A percentile compares a stretch with the other conserved stretches of the same genome.
phyloP scores from a whole-genome alignment of 2,797 vertebrate species.

The Channallabes apus region DNA sequence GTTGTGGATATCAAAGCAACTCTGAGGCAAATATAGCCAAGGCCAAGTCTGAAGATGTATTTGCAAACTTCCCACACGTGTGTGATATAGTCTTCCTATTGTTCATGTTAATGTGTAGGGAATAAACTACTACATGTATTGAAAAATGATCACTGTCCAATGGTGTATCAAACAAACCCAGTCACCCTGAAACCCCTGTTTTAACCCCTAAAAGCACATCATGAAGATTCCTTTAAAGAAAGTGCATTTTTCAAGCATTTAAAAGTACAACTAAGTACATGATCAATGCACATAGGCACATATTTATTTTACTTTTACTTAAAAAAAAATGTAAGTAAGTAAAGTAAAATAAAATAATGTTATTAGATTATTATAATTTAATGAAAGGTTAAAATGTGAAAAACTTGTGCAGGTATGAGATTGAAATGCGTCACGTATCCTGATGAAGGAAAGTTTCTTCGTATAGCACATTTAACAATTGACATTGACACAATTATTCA shows the following conservation, averaged over 20 bases:
- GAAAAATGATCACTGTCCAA: not conserved
- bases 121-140: not conserved
- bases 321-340: too few relatives aligned
- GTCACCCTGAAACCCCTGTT: not conserved
- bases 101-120: not conserved
- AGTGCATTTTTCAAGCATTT: not conserved
- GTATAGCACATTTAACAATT: too few relatives aligned
- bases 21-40: not conserved
- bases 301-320: too few relatives aligned
- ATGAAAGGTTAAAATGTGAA: too few relatives aligned
- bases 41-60: not conserved
- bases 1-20: not conserved
- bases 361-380: too few relatives aligned
- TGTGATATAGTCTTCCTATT: not conserved
- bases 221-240: not conserved
- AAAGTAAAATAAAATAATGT: too few relatives aligned
- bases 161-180: not conserved
- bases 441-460: not conserved
- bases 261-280: not conserved
- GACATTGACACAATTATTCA: too few relatives aligned
- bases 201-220: not conserved
- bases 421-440: not conserved
- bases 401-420: not conserved
- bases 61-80: not conserved
- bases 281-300: too few relatives aligned